Evolutionary conservation across 2,797 vertebrate genomes (phyloP).

Genomic region (Propithecus deckenii): DNA sequence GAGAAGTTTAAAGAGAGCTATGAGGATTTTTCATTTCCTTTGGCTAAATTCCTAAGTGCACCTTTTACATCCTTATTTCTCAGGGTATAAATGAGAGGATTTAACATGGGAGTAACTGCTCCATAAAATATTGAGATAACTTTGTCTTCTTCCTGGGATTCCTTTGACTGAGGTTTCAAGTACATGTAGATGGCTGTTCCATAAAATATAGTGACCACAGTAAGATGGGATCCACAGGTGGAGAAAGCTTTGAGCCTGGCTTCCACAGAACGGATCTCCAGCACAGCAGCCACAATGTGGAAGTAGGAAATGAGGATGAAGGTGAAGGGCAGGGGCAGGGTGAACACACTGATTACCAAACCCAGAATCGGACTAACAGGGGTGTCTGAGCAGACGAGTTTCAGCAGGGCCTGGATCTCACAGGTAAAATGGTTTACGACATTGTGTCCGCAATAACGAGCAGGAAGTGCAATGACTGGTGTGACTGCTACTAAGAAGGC

Average conservation of each 20-base stretch:
- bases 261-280: neutral
- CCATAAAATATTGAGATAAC: constrained; percentile 43
- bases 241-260: constrained; percentile 57
- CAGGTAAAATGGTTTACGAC: constrained; percentile 7
- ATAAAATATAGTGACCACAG: constrained; percentile 52
- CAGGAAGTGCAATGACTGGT: neutral
- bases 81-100: constrained; percentile 17
- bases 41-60: constrained; percentile 30
- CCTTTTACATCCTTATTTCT: constrained; percentile 50
- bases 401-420: constrained; percentile 8
- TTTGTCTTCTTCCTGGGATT: neutral
- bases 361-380: neutral
- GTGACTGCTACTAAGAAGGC: neutral
- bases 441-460: neutral
- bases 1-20: neutral
- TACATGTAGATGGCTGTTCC: constrained; percentile 34
- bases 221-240: constrained; percentile 43
- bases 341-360: neutral
- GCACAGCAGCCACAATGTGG: neutral
- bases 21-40: constrained; percentile 25
- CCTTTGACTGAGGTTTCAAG: constrained; percentile 25
- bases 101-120: constrained; percentile 38
- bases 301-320: constrained; percentile 48
- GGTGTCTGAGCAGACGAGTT: neutral
- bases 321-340: neutral